Evolutionary conservation across 2,888 invertebrate genomes (phyloP), one percentile per base, ranked within the genome.

Genomic region (Cryptops parisi): DNA sequence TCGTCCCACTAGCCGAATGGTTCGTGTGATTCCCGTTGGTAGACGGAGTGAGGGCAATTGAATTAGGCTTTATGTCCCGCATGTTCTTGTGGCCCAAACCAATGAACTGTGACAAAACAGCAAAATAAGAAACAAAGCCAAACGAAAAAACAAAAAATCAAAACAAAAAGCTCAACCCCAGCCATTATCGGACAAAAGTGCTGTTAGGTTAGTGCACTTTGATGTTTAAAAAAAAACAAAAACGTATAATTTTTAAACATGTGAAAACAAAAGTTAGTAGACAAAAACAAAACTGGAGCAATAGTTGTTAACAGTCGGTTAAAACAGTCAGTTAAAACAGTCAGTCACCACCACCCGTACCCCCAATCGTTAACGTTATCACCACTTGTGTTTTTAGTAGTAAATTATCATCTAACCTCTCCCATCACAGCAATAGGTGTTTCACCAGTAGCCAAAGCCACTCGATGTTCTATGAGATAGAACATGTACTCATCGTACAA

Each of bases 401-500:
- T 19, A 21, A 48, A 48, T 26, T 33, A 26, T 21, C 33, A 33
- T 23, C 59, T 59, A 54, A 64, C 64, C 58, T 72, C 71, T 49
- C 70, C 71, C 81, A 96, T 90, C 58, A 96, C 93, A 61, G 93
- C 90, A 66, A 97, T 93, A 55, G 94, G 90, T 60, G 93, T 90
- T 66, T 86, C 84, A 60, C 83, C 82, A 52, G 82, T 84, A 50
- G 89, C 89, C 65, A 82, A 79, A 41, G 97, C 94, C 27, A 97
- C 93, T 71, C 89, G 85, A 65, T 93, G 90, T 73, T 98, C 97
- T 63, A 99, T 88, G 64, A 97, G 76, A 72, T 91, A 97, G 74
- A 94, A 93, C 85, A 98, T 96, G 72, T 96, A 98, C 72, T 98
- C 98, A 72, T 98, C 97, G 70, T 94, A 98, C 55, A 98, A 78